These are phyloP conservation scores for Pocillopora meandrina DNA, from an alignment of 92 coral and sea anemone species.

Conservation along the genomic window DNA sequence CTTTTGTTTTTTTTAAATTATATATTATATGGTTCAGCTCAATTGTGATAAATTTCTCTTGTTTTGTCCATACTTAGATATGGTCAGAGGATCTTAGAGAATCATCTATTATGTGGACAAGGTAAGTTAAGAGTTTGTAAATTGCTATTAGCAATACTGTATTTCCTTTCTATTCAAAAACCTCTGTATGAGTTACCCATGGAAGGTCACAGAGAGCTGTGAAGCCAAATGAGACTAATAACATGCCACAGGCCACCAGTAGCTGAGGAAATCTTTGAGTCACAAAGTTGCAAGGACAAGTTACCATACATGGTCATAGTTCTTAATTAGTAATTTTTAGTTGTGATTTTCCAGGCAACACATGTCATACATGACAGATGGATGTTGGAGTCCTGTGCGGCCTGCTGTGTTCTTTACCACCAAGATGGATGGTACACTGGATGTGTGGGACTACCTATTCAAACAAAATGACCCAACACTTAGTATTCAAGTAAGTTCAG, in stretches of 20 bases:
- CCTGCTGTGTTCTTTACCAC: slow-evolving; percentile 99
- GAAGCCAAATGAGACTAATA: too few species aligned
- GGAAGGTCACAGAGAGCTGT: too few species aligned
- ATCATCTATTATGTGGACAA: slow-evolving; percentile 99
- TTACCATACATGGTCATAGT: neutral
- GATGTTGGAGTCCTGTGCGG: slow-evolving; percentile 98
- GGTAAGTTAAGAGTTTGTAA: slow-evolving; percentile 48
- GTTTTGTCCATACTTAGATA: slow-evolving; percentile 60
- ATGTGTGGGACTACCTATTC: slow-evolving; percentile 98
- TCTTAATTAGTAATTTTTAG: neutral
- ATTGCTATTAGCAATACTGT: neutral
- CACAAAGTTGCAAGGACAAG: too few species aligned
- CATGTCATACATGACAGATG: slow-evolving; percentile 99
- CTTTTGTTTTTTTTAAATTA: neutral
- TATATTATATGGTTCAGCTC: neutral
- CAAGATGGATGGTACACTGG: slow-evolving; percentile 96
- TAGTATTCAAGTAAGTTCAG: slow-evolving; percentile 80
- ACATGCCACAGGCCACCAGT: too few species aligned
- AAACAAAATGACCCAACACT: slow-evolving; percentile 99
- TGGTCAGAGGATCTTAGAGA: slow-evolving; percentile 99
- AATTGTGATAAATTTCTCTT: neutral
- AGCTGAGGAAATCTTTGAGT: neutral
- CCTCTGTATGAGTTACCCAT: too few species aligned
- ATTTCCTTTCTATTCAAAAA: neutral
- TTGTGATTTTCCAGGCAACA: slow-evolving; percentile 60